phyloP scores from a whole-genome alignment of 2,113 vertebrate genomes.

The Eulemur rufifrons region DNA sequence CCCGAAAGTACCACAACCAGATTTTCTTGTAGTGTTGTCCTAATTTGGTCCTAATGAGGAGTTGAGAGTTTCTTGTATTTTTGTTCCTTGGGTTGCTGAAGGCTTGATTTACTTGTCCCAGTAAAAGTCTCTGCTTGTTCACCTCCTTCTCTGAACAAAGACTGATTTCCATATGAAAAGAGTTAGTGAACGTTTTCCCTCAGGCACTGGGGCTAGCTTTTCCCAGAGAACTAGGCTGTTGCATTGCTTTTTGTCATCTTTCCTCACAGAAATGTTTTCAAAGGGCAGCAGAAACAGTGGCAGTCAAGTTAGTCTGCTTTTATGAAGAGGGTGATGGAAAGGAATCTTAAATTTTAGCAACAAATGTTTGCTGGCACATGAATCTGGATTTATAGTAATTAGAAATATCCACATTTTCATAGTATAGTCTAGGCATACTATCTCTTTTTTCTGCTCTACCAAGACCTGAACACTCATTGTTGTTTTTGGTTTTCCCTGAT shows the following conservation, averaged over 20 bases:
- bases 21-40: neutral
- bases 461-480: neutral
- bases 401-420: neutral
- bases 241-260: neutral
- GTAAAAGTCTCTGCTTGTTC: neutral
- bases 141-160: constrained; percentile 35
- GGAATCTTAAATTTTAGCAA: neutral
- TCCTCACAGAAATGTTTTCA: constrained; percentile 12
- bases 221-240: neutral
- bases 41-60: neutral
- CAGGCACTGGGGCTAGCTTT: neutral
- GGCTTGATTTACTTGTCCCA: neutral
- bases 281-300: neutral
- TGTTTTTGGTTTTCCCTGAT: constrained; percentile 30
- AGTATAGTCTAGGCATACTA: neutral
- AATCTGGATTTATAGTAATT: neutral
- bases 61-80: neutral
- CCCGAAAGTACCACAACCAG: neutral
- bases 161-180: constrained; percentile 57
- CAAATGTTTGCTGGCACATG: neutral
- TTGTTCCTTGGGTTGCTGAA: neutral
- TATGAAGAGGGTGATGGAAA: neutral
- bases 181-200: neutral
- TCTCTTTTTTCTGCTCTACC: neutral
- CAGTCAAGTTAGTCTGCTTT: neutral